Evolutionary conservation across 2,113 vertebrate genomes (phyloP).

Genomic region (Pavo muticus): DNA sequence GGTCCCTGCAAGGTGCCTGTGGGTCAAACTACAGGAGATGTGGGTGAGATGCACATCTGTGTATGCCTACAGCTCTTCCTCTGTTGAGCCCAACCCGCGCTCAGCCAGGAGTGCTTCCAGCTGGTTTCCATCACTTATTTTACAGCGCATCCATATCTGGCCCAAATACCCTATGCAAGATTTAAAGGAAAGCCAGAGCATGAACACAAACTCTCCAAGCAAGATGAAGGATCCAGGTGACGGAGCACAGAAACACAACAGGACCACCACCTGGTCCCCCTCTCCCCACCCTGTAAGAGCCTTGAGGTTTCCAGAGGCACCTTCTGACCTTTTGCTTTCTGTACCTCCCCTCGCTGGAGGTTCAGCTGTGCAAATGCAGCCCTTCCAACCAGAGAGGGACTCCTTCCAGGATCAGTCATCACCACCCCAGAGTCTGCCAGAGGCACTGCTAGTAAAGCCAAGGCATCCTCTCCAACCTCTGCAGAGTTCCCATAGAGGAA

Average conservation of each 20-base stretch:
- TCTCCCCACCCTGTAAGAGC: background rate
- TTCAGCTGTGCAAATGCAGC: slow-evolving; percentile 28
- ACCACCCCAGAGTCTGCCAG: background rate
- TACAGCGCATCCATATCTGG: background rate
- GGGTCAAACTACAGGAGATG: background rate
- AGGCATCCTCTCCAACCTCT: slow-evolving; percentile 36
- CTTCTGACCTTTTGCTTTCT: slow-evolving; percentile 27
- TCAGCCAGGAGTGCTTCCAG: background rate
- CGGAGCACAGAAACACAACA: background rate
- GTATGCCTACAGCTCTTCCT: background rate
- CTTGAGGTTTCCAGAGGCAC: background rate
- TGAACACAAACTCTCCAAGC: background rate
- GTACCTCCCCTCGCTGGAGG: background rate
- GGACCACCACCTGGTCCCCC: slow-evolving; percentile 2
- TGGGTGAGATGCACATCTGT: background rate
- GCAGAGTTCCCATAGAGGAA: slow-evolving; percentile 5
- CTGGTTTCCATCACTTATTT: background rate
- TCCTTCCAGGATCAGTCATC: slow-evolving; percentile 57
- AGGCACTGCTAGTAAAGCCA: slow-evolving; percentile 38
- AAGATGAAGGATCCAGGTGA: slow-evolving; percentile 3
- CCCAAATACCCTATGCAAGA: background rate
- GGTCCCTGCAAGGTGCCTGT: background rate
- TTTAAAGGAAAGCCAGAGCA: background rate
- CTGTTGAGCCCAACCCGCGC: background rate
- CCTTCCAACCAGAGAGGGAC: background rate